Conservation (phyloP, 2,888 invertebrate genomes). For the Labia minor region DNA sequence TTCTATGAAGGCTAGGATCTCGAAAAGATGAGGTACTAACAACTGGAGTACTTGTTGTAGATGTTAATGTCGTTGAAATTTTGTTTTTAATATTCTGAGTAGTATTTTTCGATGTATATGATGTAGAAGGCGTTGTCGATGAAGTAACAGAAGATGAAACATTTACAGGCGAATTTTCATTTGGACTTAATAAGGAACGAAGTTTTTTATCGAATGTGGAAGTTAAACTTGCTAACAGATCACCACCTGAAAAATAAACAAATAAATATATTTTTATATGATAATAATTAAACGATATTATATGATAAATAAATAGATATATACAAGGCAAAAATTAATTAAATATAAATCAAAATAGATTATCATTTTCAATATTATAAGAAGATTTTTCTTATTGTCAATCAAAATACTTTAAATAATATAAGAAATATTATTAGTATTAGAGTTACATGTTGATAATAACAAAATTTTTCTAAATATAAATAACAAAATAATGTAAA, state of each 20-base stretch:
- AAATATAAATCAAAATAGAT: too few species aligned
- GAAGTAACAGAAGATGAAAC: not conserved
- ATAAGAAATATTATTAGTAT: too few species aligned
- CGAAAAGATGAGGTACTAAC: constrained; percentile 29
- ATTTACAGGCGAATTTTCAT: constrained; percentile 37
- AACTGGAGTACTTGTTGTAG: constrained; percentile 3
- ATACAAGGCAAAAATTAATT: not conserved
- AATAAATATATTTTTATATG: constrained; percentile 28
- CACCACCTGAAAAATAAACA: constrained; percentile 54
- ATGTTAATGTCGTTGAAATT: not conserved
- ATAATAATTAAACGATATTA: not conserved
- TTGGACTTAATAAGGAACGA: constrained; percentile 56
- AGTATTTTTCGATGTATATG: not conserved
- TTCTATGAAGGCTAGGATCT: constrained; percentile 45
- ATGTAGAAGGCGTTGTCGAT: not conserved
- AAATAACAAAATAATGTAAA: too few species aligned
- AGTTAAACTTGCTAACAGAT: constrained; percentile 72
- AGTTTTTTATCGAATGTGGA: constrained; percentile 76
- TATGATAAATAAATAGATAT: not conserved
- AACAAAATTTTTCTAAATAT: too few species aligned
- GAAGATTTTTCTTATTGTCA: too few species aligned
- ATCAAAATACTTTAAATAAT: too few species aligned
- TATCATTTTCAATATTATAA: too few species aligned
- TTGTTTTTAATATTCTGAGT: not conserved
- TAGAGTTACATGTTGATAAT: too few species aligned